Evolutionary conservation across 1,140 invertebrate genomes (phyloP), one percentile per base, ranked within the genome.

Genomic region (Matsumurasca onukii): DNA sequence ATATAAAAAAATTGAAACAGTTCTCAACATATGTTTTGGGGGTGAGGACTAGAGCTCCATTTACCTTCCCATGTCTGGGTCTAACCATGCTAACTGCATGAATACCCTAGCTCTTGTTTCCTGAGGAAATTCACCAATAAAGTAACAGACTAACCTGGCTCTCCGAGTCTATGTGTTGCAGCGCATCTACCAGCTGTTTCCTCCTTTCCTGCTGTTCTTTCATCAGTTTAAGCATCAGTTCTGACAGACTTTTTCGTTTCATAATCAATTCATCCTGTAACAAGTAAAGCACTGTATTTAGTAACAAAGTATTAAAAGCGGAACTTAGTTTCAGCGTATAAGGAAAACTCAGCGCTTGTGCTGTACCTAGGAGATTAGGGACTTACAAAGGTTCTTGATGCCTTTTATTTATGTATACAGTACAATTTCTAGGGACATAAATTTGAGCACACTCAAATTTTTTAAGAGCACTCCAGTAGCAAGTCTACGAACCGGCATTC

Each of bases 171-270:
- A 93, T 88, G 71, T 87, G 86, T 73, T 86, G 82, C 69, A 95
- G 80, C 55, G 90, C 89, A 62, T 86, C 82, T 63, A 90, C 77
- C 29, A 95, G 80, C 76, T 94, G 87, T 63, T 80, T 72, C 73
- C 88, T 85, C 71, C 91, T 81, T 73, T 83, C 83, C 72, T 85
- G 85, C 77, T 91, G 87, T 78, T 93, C 89, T n/a, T 86, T 80
- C 70, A 93, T 80, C 20, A 94, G 80, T 75, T 88, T 86, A 70
- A 91, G 80, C 34, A 94, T 80, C 61, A 94, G 81, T 59, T 79
- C 81, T 49, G 91, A 89, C 69, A 95, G 75, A 29, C 88, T 84
- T 20, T 86, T 77, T 76, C 92, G 82, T 80, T 90, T 91, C 63
- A 91, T 85, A 61, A 86, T 81, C 71, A 94, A 81, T 66, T 91